Evolutionary conservation across 1,140 invertebrate genomes (phyloP), one percentile per base, ranked within the genome.

Genomic region (Leptopilina boulardi): DNA sequence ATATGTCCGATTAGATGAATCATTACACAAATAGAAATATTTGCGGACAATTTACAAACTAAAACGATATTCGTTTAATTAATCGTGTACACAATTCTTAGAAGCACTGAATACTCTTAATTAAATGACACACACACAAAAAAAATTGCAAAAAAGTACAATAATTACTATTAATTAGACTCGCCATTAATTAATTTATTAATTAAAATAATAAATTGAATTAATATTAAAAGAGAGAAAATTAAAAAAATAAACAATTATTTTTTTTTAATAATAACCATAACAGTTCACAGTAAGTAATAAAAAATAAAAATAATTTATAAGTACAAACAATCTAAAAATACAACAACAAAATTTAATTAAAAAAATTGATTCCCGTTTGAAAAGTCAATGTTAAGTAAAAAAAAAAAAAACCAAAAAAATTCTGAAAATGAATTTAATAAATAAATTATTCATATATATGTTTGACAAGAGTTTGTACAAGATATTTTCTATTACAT

Each of bases 391-490:
- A 47, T n/a, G n/a, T 18, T 5, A 66, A 66, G 1, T 30, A 54
- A 34, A n/a, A 59, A 23, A 30, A 66, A 66, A 66, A 13, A 13
- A 66, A n/a, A 0, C 26, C 15, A 66, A 66, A 66, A 66, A 66
- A 66, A 66, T 30, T 23, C 23, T 26, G 59, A 30, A 66, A 66
- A 66, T 30, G 21, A 66, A 30, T 66, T 66, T 66, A 66, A 66
- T 66, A 66, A 66, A 66, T 30, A 66, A n/a, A n/a, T n/a, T n/a
- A 23, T 66, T 66, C 21, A 66, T 26, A 21, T 26, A 66, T 26
- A 21, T 26, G 8, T 26, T 66, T 66, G 19, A 66, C 56, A 66
- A 66, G 9, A 11, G 13, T 13, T 66, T 23, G 26, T 66, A 66
- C 59, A 66, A 30, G 18, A 18, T n/a, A n/a, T 56, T 30, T n/a